Evolutionary conservation across 2,113 vertebrate species (phyloP).

Genomic region (Notothenia coriiceps): DNA sequence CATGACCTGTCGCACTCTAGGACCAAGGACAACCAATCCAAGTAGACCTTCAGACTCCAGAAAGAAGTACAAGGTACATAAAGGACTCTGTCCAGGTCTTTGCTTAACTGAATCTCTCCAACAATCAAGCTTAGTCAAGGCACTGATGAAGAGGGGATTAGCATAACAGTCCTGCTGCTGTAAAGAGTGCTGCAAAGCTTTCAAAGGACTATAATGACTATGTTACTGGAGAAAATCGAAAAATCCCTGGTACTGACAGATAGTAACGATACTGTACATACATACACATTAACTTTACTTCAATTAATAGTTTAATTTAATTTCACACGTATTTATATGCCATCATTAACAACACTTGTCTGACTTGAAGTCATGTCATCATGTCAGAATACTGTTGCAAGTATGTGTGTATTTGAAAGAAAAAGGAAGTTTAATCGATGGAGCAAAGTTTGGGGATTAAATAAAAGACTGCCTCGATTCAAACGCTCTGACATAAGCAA

Average conservation of each 20-base stretch:
- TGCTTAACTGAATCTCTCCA: conserved; percentile 44
- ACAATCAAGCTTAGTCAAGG: conserved; percentile 43
- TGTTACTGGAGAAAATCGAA: conserved; percentile 24
- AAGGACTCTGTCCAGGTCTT: conserved; percentile 30
- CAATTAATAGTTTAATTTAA: neutral
- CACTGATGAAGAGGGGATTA: conserved; percentile 46
- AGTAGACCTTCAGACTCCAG: conserved; percentile 50
- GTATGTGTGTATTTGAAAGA: neutral
- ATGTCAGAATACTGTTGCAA: neutral
- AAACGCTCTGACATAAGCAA: neutral
- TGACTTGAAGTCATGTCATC: neutral
- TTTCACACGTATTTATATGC: neutral
- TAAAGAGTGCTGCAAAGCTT: conserved; percentile 14
- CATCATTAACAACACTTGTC: neutral
- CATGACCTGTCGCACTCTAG: conserved; percentile 30
- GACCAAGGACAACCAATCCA: conserved; percentile 25
- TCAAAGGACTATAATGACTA: conserved; percentile 23
- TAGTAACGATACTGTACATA: neutral
- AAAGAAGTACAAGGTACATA: conserved; percentile 39
- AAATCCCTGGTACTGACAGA: neutral
- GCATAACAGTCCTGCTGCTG: conserved; percentile 36
- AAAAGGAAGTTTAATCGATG: neutral
- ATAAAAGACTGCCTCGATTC: neutral
- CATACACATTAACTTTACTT: conserved; percentile 4
- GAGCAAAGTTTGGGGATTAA: neutral